Evolutionary conservation across 2,888 invertebrate species (phyloP).

Genomic region (Coleophora deauratella): DNA sequence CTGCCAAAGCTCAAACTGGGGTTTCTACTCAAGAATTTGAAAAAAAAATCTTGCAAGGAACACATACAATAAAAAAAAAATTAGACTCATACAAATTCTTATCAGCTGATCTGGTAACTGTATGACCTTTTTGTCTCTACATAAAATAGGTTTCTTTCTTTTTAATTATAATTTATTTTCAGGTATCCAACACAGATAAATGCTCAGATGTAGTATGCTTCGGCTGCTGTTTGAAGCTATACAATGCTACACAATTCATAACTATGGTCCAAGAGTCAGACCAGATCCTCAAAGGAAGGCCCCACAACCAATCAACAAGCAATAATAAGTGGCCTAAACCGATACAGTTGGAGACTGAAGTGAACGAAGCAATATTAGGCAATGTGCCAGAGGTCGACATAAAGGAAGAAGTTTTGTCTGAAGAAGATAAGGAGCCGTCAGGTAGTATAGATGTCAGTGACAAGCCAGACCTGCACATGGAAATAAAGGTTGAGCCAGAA

Average conservation of each 20-base stretch:
- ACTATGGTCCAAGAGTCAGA: constrained; percentile 34
- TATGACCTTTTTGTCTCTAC: no score
- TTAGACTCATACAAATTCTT: no score
- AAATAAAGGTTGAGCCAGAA: constrained; percentile 16
- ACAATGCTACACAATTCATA: constrained; percentile 38
- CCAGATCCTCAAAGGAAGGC: constrained; percentile 26
- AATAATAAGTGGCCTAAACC: constrained; percentile 51
- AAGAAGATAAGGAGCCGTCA: constrained; percentile 34
- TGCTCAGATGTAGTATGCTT: constrained; percentile 49
- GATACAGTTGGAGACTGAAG: constrained; percentile 43
- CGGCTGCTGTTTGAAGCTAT: constrained; percentile 35
- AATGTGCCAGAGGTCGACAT: constrained; percentile 36
- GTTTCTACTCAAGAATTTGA: no score
- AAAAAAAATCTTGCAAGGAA: no score
- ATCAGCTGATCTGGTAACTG: no score
- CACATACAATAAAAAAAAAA: no score
- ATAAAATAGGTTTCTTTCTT: no score
- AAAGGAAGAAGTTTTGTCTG: constrained; percentile 52
- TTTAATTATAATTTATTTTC: no score
- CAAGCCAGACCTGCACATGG: no score
- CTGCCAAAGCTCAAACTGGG: no score
- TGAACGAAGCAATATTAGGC: constrained; percentile 25
- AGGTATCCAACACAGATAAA: constrained; percentile 38
- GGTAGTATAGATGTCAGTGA: no score
- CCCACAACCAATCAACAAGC: constrained; percentile 8